Evolutionary conservation across 2,113 vertebrate genomes (phyloP).

Genomic region (Microtus oregoni): DNA sequence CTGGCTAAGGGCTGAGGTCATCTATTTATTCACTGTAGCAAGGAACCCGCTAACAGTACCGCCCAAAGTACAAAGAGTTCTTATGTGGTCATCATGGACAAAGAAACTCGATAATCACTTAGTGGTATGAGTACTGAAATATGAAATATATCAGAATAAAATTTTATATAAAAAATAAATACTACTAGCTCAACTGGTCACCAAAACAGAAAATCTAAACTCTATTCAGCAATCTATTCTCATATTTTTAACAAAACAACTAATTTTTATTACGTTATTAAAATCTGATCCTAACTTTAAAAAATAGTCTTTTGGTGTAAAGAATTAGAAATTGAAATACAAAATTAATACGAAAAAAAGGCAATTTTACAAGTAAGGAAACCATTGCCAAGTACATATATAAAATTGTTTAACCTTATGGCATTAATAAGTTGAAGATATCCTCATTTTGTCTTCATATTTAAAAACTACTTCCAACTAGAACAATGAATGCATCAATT

Average conservation of each 20-base stretch:
- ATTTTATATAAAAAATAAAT: constrained; percentile 56
- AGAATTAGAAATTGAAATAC: constrained; percentile 48
- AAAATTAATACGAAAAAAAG: background rate
- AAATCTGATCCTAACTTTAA: constrained; percentile 50
- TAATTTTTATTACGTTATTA: constrained; percentile 60
- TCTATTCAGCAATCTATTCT: constrained; percentile 41
- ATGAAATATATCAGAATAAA: constrained; percentile 37
- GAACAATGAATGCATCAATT: background rate
- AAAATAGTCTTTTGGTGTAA: background rate
- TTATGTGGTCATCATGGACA: constrained; percentile 62
- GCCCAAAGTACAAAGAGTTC: constrained; percentile 71
- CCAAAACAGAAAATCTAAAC: constrained; percentile 22
- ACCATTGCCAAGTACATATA: background rate
- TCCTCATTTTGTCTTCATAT: constrained; percentile 1
- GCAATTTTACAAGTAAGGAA: constrained; percentile 46
- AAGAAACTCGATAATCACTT: constrained; percentile 62
- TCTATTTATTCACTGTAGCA: constrained; percentile 79
- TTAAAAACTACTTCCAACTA: constrained; percentile 21
- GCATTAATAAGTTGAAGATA: constrained; percentile 26
- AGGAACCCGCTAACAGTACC: constrained; percentile 65
- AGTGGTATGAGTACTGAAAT: constrained; percentile 64
- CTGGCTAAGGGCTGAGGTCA: constrained; percentile 80
- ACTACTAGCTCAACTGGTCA: constrained; percentile 13
- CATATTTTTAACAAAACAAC: constrained; percentile 43
- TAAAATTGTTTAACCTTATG: background rate